Evolutionary conservation across 2,888 invertebrate genomes (phyloP).

Genomic region (Apodemia duryi): DNA sequence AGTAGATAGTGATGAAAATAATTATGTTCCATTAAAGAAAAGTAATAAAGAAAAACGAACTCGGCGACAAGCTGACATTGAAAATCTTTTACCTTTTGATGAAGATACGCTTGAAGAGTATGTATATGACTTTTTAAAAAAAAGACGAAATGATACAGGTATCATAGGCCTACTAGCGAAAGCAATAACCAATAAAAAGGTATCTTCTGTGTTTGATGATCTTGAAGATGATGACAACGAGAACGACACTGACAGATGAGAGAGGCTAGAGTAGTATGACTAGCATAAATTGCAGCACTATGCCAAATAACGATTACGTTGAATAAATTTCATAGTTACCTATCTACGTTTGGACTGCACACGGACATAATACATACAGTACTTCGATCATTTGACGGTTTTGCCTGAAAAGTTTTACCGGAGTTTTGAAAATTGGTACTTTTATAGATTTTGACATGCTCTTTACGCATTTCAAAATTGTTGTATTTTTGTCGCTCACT

Average conservation of each 20-base stretch:
- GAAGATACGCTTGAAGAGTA: slow-evolving; percentile 65
- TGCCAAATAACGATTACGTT: slow-evolving; percentile 49
- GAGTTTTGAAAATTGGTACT: too few relatives aligned
- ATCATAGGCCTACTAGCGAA: slow-evolving; percentile 62
- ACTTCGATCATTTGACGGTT: too few relatives aligned
- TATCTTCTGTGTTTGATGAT: slow-evolving; percentile 46
- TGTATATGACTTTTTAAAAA: slow-evolving; percentile 59
- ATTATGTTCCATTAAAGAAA: slow-evolving; percentile 38
- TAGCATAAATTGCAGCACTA: slow-evolving; percentile 40
- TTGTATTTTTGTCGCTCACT: too few relatives aligned
- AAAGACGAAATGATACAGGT: slow-evolving; percentile 58
- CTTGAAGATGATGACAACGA: slow-evolving; percentile 51
- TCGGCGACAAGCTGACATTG: slow-evolving; percentile 62
- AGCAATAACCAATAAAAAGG: slow-evolving; percentile 56
- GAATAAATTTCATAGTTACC: slow-evolving; percentile 38
- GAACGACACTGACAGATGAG: slow-evolving; percentile 45
- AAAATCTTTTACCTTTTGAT: slow-evolving; percentile 63
- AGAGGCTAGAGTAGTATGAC: not conserved
- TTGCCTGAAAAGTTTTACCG: too few relatives aligned
- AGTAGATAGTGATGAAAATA: slow-evolving; percentile 74
- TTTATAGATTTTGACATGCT: too few relatives aligned
- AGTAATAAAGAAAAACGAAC: slow-evolving; percentile 40
- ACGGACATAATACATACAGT: not conserved
- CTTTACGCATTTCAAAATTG: too few relatives aligned
- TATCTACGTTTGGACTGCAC: slow-evolving; percentile 11